A percentile compares a stretch with the other conserved stretches of the same genome.
phyloP scores from a whole-genome alignment of 2,113 vertebrate species.

The Hemiprocne comata region DNA sequence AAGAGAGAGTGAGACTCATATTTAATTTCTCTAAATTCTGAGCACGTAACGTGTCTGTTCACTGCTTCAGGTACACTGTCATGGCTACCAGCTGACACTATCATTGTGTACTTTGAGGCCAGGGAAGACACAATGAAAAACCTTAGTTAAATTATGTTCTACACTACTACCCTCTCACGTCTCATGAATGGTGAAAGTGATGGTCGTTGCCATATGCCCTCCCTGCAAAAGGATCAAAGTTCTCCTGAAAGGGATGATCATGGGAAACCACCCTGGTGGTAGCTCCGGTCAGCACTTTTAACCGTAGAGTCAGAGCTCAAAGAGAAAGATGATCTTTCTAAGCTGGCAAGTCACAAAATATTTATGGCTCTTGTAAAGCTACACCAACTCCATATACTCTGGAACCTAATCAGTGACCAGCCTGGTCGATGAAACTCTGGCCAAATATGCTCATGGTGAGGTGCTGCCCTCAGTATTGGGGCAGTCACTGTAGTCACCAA shows the following conservation, averaged over 20 bases:
- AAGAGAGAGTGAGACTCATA: background rate
- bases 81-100: background rate
- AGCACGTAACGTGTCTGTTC: background rate
- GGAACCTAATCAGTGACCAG: background rate
- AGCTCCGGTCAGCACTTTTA: background rate
- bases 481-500: background rate
- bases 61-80: background rate
- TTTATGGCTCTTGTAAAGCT: constrained; percentile 28
- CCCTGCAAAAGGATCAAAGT: background rate
- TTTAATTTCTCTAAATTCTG: background rate
- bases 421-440: background rate
- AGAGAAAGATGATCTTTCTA: constrained; percentile 5
- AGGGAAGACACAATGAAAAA: background rate
- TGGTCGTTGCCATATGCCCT: background rate
- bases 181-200: background rate
- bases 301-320: background rate
- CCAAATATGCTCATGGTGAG: constrained; percentile 1
- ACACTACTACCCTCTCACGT: too few relatives aligned
- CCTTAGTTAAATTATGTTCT: background rate
- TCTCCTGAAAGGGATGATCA: background rate
- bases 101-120: background rate
- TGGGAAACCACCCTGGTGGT: background rate
- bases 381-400: background rate
- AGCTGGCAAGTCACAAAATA: background rate
- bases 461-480: background rate